Evolutionary conservation across 2,797 vertebrate species (phyloP).

Genomic region (Discoglossus pictus): DNA sequence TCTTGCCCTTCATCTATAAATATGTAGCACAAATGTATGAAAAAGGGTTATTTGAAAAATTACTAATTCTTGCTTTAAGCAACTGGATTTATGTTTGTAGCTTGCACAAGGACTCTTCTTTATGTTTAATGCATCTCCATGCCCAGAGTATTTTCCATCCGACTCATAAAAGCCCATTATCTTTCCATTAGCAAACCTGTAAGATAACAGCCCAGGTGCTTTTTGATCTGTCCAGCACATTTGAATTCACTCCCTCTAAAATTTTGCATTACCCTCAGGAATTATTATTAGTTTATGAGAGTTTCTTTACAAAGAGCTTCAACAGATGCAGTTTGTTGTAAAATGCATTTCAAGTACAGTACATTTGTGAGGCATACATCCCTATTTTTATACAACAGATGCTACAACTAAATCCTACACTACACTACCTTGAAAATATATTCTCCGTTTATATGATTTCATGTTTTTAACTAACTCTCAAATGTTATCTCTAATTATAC

Average conservation of each 20-base stretch:
- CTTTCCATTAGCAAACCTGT: constrained; percentile 64
- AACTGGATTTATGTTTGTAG: constrained; percentile 57
- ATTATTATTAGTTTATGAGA: constrained; percentile 59
- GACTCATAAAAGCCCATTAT: constrained; percentile 63
- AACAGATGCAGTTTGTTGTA: constrained; percentile 46
- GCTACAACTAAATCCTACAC: no score
- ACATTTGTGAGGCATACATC: no score
- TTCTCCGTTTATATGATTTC: no score
- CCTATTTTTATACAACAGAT: no score
- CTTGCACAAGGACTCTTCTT: constrained; percentile 57
- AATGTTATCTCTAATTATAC: no score
- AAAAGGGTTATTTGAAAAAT: constrained; percentile 59
- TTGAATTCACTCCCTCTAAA: constrained; percentile 54
- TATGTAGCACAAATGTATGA: constrained; percentile 38
- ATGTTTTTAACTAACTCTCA: no score
- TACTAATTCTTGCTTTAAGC: constrained; percentile 58
- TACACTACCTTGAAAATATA: no score
- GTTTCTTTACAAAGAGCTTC: constrained; percentile 51
- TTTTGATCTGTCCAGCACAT: constrained; percentile 63
- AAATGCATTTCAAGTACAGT: constrained; percentile 61
- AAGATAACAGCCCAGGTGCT: constrained; percentile 58
- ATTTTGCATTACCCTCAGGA: constrained; percentile 63
- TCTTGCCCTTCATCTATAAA: constrained; percentile 52
- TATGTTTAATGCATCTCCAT: constrained; percentile 59
- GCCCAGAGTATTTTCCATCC: constrained; percentile 55